A percentile compares a stretch with the other conserved stretches of the same genome.
phyloP scores from a whole-genome alignment of 2,113 vertebrate genomes.

The Mustela lutreola region DNA sequence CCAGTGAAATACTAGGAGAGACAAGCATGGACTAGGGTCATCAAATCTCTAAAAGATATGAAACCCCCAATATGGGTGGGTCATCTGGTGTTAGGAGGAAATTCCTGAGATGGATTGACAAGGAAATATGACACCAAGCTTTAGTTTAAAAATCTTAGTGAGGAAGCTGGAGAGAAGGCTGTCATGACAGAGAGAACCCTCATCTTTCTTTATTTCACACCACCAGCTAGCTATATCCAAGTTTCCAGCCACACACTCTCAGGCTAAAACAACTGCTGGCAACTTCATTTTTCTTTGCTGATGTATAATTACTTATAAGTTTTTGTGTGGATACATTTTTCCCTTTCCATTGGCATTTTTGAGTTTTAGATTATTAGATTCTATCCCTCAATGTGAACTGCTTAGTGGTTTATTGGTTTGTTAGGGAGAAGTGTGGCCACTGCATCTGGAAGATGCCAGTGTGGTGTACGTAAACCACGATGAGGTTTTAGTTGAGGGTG shows the following conservation, averaged over 20 bases:
- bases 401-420: slow-evolving; percentile 8
- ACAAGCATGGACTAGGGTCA: neutral
- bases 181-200: slow-evolving; percentile 3
- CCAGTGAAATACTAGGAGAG: slow-evolving; percentile 32
- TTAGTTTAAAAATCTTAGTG: slow-evolving; percentile 36
- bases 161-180: slow-evolving; percentile 34
- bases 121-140: slow-evolving; percentile 42
- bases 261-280: slow-evolving; percentile 75
- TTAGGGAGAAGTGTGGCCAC: slow-evolving; percentile 65
- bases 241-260: slow-evolving; percentile 68
- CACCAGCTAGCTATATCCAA: slow-evolving; percentile 47
- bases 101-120: slow-evolving; percentile 46
- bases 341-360: slow-evolving; percentile 57
- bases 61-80: neutral
- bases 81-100: neutral
- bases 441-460: slow-evolving; percentile 65
- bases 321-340: slow-evolving; percentile 70
- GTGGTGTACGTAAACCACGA: neutral
- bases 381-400: slow-evolving; percentile 16
- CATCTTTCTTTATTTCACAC: slow-evolving; percentile 56
- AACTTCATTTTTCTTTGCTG: slow-evolving; percentile 79
- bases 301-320: slow-evolving; percentile 52
- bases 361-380: slow-evolving; percentile 66
- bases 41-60: neutral
- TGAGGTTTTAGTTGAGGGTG: slow-evolving; percentile 70